These are phyloP conservation scores for Drosophila quasianomalipes DNA, from an alignment of 2,888 invertebrate genomes.

Conservation along the genomic window DNA sequence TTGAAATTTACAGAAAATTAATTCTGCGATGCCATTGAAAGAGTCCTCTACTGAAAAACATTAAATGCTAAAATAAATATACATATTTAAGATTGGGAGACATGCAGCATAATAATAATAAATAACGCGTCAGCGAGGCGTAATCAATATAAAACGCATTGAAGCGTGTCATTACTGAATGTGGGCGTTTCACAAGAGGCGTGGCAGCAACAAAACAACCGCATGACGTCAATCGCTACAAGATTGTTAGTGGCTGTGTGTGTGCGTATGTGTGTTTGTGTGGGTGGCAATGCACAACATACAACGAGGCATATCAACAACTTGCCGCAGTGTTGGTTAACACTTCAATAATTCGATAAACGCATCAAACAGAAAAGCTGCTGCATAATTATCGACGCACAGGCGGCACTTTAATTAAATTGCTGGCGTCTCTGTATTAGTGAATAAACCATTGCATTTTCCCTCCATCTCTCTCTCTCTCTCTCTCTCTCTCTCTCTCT, in stretches of 20 bases:
- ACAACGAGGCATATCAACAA: slow-evolving; percentile 62
- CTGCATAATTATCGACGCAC: slow-evolving; percentile 73
- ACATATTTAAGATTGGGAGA: slow-evolving; percentile 21
- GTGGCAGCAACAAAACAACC: slow-evolving; percentile 51
- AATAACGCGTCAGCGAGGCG: slow-evolving; percentile 66
- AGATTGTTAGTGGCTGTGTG: background rate
- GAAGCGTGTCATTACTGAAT: slow-evolving; percentile 69
- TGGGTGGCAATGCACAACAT: slow-evolving; percentile 26
- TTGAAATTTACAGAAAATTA: slow-evolving; percentile 69
- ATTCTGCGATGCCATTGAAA: slow-evolving; percentile 32
- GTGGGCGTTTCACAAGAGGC: slow-evolving; percentile 40
- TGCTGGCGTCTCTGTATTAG: slow-evolving; percentile 38
- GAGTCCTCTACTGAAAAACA: slow-evolving; percentile 28
- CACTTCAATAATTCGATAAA: slow-evolving; percentile 81
- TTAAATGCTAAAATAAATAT: slow-evolving; percentile 37
- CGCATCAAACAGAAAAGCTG: slow-evolving; percentile 77
- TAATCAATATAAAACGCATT: slow-evolving; percentile 74
- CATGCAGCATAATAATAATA: slow-evolving; percentile 65
- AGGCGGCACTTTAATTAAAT: slow-evolving; percentile 61
- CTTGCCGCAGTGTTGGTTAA: slow-evolving; percentile 75
- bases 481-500: background rate
- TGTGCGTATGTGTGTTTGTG: slow-evolving; percentile 12
- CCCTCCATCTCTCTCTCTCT: background rate
- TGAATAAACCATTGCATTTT: slow-evolving; percentile 27
- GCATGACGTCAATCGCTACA: slow-evolving; percentile 60